phyloP scores from a whole-genome alignment of 1,140 invertebrate species.

The Drosophila athabasca region DNA sequence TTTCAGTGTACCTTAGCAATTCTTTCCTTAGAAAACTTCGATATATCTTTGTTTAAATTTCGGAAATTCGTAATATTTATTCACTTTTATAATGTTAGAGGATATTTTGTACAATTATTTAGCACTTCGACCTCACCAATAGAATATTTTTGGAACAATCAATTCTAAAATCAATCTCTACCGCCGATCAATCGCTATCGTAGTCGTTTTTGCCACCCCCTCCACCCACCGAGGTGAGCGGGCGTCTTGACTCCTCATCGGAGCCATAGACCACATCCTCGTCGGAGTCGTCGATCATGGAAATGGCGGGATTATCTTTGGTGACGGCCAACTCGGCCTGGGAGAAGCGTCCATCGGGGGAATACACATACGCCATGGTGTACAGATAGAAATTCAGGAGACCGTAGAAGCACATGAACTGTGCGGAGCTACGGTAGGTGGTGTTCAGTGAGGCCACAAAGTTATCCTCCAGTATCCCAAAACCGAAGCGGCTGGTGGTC shows the following conservation, averaged over 20 bases:
- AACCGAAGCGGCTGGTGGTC: constrained; percentile 92
- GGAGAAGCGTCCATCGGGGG: constrained; percentile 91
- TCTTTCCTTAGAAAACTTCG: no score
- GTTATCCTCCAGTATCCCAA: constrained; percentile 95
- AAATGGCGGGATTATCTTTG: constrained; percentile 98
- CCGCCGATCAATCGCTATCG: constrained; percentile 86
- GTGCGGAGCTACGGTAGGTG: constrained; percentile 94
- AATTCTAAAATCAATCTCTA: constrained; percentile 6
- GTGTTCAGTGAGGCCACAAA: constrained; percentile 94
- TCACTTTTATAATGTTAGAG: constrained; percentile 23
- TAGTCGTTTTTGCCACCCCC: constrained; percentile 87
- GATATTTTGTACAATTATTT: constrained; percentile 64
- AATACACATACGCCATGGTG: constrained; percentile 97
- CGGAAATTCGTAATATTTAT: constrained; percentile 45
- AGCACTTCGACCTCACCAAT: constrained; percentile 26
- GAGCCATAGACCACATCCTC: constrained; percentile 98
- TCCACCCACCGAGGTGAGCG: constrained; percentile 84
- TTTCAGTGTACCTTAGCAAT: no score
- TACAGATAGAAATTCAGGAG: constrained; percentile 97
- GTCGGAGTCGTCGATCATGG: constrained; percentile 99
- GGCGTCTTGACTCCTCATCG: constrained; percentile 92
- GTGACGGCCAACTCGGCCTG: constrained; percentile 95
- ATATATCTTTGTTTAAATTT: constrained; percentile 2
- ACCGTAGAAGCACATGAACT: constrained; percentile 98
- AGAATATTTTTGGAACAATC: constrained; percentile 58